phyloP scores from a whole-genome alignment of 2,888 invertebrate species.

The Pandemis corylana region DNA sequence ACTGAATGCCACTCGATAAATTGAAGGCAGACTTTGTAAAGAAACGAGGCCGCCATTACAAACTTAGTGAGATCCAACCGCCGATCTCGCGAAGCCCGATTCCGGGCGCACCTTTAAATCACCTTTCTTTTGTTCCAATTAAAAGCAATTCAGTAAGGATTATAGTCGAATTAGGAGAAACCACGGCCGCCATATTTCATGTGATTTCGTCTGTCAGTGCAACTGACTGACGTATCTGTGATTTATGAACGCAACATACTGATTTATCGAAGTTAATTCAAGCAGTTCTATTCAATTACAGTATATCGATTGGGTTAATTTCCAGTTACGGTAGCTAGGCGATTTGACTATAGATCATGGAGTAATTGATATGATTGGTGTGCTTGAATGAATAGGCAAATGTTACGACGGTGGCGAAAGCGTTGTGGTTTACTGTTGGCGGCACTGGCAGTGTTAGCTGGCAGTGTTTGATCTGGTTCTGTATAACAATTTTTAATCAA shows the following conservation, averaged over 20 bases:
- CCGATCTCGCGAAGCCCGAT: neutral
- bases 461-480: too few species aligned
- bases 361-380: conserved; percentile 25
- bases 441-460: too few species aligned
- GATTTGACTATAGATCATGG: conserved; percentile 30
- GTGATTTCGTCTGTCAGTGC: conserved; percentile 68
- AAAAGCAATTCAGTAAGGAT: conserved; percentile 71
- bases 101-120: conserved; percentile 43
- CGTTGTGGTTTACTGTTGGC: neutral
- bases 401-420: neutral
- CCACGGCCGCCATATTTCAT: conserved; percentile 71
- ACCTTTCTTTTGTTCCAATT: conserved; percentile 72
- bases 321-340: conserved; percentile 50
- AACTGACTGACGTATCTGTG: conserved; percentile 58
- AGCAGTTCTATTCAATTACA: conserved; percentile 70
- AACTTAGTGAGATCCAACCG: neutral
- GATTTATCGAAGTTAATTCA: conserved; percentile 71
- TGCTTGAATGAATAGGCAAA: neutral
- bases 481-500: too few species aligned
- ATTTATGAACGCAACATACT: conserved; percentile 64
- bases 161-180: conserved; percentile 69
- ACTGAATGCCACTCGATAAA: too few species aligned
- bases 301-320: conserved; percentile 47
- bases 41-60: neutral
- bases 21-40: neutral